Conservation (phyloP, 2,797 vertebrate genomes). For the Clarias pachynema region DNA sequence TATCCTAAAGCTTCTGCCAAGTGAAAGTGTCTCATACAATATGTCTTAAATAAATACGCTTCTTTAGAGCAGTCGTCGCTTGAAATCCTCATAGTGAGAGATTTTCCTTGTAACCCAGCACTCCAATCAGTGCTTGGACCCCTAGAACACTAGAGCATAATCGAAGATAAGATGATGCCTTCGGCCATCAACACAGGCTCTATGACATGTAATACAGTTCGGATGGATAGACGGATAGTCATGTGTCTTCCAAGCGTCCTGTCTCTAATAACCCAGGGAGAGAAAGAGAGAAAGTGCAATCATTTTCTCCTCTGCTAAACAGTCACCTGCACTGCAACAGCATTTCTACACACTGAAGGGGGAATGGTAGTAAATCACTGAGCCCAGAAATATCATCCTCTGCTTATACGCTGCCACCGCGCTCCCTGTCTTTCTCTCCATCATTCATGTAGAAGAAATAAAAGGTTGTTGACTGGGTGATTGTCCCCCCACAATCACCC, state of each 20-base stretch:
- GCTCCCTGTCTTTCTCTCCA: slow-evolving; percentile 16
- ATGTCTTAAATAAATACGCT: slow-evolving; percentile 30
- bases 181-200: slow-evolving; percentile 43
- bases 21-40: slow-evolving; percentile 33
- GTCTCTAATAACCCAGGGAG: slow-evolving; percentile 53
- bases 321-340: slow-evolving; percentile 54
- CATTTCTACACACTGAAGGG: slow-evolving; percentile 49
- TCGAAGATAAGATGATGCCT: slow-evolving; percentile 57
- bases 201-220: slow-evolving; percentile 64
- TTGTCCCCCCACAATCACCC: slow-evolving; percentile 36
- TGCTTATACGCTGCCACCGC: slow-evolving; percentile 9
- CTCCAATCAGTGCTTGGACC: slow-evolving; percentile 17
- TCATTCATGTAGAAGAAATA: slow-evolving; percentile 35
- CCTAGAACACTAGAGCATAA: slow-evolving; percentile 43
- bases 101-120: slow-evolving; percentile 18
- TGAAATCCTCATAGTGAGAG: slow-evolving; percentile 24
- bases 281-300: slow-evolving; percentile 15
- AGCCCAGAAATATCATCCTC: slow-evolving; percentile 58
- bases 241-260: slow-evolving; percentile 39
- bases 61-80: slow-evolving; percentile 33
- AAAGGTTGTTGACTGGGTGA: slow-evolving; percentile 45
- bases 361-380: slow-evolving; percentile 50
- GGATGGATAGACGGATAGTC: slow-evolving; percentile 63
- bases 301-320: slow-evolving; percentile 37
- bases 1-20: slow-evolving; percentile 13